Base-by-base conservation (phyloP, 2,888 invertebrate genomes). In the Lasiommata megera region DNA sequence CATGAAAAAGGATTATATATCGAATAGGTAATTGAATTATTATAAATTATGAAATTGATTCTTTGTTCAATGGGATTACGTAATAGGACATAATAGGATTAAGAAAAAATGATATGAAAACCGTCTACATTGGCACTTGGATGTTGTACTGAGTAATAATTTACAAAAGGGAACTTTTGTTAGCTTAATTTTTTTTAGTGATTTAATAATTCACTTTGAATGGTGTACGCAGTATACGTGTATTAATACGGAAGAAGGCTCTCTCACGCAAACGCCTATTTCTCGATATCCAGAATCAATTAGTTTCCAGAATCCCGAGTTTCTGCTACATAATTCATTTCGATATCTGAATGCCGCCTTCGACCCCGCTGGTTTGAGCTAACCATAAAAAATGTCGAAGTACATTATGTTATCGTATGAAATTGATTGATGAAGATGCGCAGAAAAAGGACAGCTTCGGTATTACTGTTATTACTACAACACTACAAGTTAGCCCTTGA, bases 321-420 rank as follows among this genome's bases (percentile, higher is more conserved):
- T 60, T 55, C 63, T 58, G 65, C 63, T 71, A 69, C 63, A 71
- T 72, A 69, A 72, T 72, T 74, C 68, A 76, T 71, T 69, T 62
- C 59, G 61, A 52, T 52, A 48, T 50, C 53, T 55, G 53, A 60
- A 60, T 55, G 18, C 60, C 58, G 29, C 34, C 50, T 58, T 58
- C 54, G 50, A 61, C 44, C 56, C 56, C 48, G 56, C 34, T 54
- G 50, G 51, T 56, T 38, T 50, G 47, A 57, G 43, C 18, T 37
- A 41, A 52, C 56, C 47, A 57, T 57, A 55, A 54, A 63, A 65
- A 58, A 63, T 64, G 44, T 62, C 58, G 23, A 57, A 54, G 50
- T 37, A 54, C 56, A 63, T 63, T 56, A 60, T 61, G 43, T 48
- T 51, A 55, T 61, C 53, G 46, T 53, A 56, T 56, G 53, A 60